Conservation (phyloP, 2,797 vertebrate species). For the Parambassis ranga region DNA sequence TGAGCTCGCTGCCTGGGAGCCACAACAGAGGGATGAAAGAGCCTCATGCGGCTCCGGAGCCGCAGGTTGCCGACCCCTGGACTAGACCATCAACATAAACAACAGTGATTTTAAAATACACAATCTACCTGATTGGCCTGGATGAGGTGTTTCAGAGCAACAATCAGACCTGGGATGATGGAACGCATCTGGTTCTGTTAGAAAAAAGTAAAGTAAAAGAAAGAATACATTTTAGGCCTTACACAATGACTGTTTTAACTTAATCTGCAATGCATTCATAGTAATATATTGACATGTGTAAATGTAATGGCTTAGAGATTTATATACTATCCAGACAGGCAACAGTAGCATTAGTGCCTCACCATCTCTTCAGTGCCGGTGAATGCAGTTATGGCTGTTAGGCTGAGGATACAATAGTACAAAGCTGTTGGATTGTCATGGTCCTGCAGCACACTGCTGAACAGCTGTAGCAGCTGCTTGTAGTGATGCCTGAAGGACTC, state of each 20-base stretch:
- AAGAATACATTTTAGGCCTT: not conserved
- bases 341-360: conserved; percentile 42
- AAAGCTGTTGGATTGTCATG: conserved; percentile 79
- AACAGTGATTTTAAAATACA: not conserved
- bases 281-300: not conserved
- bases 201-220: not conserved
- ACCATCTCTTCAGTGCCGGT: conserved; percentile 85
- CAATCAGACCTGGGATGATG: conserved; percentile 84
- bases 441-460: conserved; percentile 80
- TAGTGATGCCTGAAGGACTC: conserved; percentile 85
- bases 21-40: too few species aligned
- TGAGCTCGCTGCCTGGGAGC: too few species aligned
- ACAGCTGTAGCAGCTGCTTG: conserved; percentile 83
- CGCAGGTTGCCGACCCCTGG: too few species aligned
- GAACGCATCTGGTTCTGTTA: conserved; percentile 83
- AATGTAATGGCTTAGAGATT: not conserved
- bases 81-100: too few species aligned
- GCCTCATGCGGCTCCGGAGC: too few species aligned
- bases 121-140: conserved; percentile 82
- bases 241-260: not conserved
- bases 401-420: conserved; percentile 86
- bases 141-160: conserved; percentile 84
- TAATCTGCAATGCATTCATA: not conserved
- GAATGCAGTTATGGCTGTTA: conserved; percentile 80
- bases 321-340: not conserved